Evolutionary conservation across 53 echinoderm and acorn worm genomes (phyloP).

Genomic region (Henricia sp.): DNA sequence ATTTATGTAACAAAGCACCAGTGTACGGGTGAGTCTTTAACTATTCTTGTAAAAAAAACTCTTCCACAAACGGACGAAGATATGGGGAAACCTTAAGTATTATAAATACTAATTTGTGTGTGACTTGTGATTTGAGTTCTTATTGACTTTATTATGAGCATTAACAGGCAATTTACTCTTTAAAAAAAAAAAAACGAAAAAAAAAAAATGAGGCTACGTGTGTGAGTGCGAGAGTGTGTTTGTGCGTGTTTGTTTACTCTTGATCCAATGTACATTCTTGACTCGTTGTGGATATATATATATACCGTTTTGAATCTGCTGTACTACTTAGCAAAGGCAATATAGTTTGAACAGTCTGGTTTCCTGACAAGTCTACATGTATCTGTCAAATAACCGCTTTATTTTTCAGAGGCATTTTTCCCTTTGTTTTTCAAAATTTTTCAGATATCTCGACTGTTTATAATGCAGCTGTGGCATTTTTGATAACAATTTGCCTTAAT

Average conservation of each 20-base stretch:
- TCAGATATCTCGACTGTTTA: background rate
- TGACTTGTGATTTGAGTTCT: conserved; percentile 38
- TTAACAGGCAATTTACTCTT: conserved; percentile 60
- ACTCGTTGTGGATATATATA: too few relatives aligned
- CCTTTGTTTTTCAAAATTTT: background rate
- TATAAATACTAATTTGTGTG: conserved; percentile 58
- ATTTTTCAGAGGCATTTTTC: background rate
- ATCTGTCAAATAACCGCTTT: conserved; percentile 25
- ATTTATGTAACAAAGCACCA: conserved; percentile 60
- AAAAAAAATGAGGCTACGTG: conserved; percentile 3
- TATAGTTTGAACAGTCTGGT: background rate
- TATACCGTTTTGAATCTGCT: conserved; percentile 17
- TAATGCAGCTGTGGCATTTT: conserved; percentile 30
- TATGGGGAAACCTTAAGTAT: conserved; percentile 30
- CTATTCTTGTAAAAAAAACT: conserved; percentile 27
- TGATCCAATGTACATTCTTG: too few relatives aligned
- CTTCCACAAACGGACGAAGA: conserved; percentile 31
- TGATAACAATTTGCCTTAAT: conserved; percentile 35
- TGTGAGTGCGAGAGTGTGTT: background rate
- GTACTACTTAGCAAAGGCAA: conserved; percentile 39
- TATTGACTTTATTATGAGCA: conserved; percentile 42
- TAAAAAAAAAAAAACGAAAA: conserved; percentile 12
- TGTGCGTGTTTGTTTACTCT: too few relatives aligned
- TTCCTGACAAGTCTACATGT: conserved; percentile 1
- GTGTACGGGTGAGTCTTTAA: conserved; percentile 53